Percentiles rank a stretch among this genome's conserved stretches.
Evolutionary conservation across 2,888 invertebrate genomes (phyloP).

Genomic region (Andrena trimmerana): DNA sequence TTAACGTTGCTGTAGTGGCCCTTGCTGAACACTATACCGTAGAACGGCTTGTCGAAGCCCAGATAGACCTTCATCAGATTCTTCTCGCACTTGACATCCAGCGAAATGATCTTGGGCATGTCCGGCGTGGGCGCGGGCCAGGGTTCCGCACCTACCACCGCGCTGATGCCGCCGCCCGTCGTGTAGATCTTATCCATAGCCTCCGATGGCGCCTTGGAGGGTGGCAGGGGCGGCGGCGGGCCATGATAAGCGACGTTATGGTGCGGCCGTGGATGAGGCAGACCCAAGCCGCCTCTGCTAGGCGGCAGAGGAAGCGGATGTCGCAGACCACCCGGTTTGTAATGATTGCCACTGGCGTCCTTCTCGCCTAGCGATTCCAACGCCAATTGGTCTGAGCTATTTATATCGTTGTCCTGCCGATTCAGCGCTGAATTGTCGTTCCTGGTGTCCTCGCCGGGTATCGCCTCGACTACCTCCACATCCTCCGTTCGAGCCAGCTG

Average conservation of each 20-base stretch:
- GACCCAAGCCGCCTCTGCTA: conserved; percentile 84
- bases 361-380: conserved; percentile 90
- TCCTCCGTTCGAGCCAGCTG: conserved; percentile 86
- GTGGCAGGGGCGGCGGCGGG: conserved; percentile 89
- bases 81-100: conserved; percentile 97
- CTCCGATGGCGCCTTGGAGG: conserved; percentile 86
- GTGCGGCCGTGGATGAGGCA: conserved; percentile 83
- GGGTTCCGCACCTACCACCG: conserved; percentile 88
- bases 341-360: conserved; percentile 80
- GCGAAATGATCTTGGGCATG: conserved; percentile 96
- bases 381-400: conserved; percentile 89
- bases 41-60: conserved; percentile 97
- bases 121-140: conserved; percentile 94
- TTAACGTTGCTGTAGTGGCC: conserved; percentile 97
- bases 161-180: conserved; percentile 75
- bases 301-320: conserved; percentile 86
- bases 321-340: conserved; percentile 84
- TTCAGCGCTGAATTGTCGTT: conserved; percentile 86
- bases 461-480: conserved; percentile 89
- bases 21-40: conserved; percentile 97
- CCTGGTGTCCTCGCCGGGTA: conserved; percentile 86
- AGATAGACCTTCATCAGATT: conserved; percentile 97
- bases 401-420: conserved; percentile 88
- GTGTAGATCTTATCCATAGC: conserved; percentile 88
- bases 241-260: conserved; percentile 90